Percentiles rank a stretch among this genome's conserved stretches.
Conservation (phyloP, 1,140 invertebrate species). For the Rhysida immarginata region DNA sequence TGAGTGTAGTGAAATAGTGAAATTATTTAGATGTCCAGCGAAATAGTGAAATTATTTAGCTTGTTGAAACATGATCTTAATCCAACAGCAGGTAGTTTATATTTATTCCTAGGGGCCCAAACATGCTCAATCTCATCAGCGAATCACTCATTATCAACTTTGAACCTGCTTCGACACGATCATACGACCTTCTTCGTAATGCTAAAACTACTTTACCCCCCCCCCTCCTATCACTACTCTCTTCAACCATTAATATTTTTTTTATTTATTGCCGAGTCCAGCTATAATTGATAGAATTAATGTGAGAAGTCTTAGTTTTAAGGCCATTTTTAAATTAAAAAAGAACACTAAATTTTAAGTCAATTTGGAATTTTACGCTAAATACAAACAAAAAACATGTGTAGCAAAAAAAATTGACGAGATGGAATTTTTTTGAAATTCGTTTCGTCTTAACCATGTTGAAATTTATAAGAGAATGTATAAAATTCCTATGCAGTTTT, state of each 20-base stretch:
- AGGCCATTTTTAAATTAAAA: not conserved
- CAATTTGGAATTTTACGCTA: not conserved
- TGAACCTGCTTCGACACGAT: not conserved
- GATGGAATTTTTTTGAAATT: too few relatives aligned
- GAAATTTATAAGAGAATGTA: too few relatives aligned
- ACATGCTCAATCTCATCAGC: too few relatives aligned
- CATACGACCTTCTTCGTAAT: not conserved
- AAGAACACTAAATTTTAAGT: not conserved
- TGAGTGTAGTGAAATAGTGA: not conserved
- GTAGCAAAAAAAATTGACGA: too few relatives aligned
- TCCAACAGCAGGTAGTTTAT: not conserved
- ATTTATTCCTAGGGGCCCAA: too few relatives aligned
- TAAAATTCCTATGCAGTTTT: too few relatives aligned
- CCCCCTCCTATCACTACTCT: not conserved
- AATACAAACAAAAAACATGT: too few relatives aligned
- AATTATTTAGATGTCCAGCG: not conserved
- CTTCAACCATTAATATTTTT: not conserved
- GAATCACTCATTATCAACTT: too few relatives aligned
- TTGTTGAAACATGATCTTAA: slow-evolving; percentile 5
- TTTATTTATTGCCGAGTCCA: not conserved
- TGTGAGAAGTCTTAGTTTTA: not conserved
- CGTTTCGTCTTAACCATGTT: too few relatives aligned
- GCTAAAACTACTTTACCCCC: not conserved
- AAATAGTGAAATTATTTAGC: slow-evolving; percentile 2
- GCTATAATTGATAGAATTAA: not conserved